These are phyloP conservation scores for Aphis gossypii DNA, from an alignment of 1,140 invertebrate species.

Conservation along the genomic window DNA sequence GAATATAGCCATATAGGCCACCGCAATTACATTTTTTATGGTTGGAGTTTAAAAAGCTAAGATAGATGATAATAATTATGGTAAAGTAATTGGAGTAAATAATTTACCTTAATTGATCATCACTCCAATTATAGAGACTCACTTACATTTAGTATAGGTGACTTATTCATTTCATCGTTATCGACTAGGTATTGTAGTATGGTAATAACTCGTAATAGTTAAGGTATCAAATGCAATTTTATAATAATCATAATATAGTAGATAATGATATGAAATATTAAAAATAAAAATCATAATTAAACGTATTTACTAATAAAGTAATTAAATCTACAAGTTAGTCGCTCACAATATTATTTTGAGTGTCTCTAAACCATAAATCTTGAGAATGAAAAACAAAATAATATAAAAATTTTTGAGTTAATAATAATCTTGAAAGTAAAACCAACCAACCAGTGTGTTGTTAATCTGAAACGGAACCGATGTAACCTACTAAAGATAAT, in stretches of 20 bases:
- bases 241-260: not conserved
- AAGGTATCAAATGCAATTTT: not conserved
- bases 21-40: not conserved
- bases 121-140: not conserved
- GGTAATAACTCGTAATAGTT: not conserved
- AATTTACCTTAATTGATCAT: not conserved
- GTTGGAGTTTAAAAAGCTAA: not conserved
- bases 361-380: constrained; percentile 28
- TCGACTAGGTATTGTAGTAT: not conserved
- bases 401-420: not conserved
- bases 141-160: not conserved
- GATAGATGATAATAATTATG: not conserved
- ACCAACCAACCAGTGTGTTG: not conserved
- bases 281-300: not conserved
- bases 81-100: not conserved
- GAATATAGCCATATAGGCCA: not conserved
- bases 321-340: not conserved
- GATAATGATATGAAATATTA: not conserved
- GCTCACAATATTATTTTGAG: not conserved
- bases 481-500: not conserved
- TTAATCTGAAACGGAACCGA: constrained; percentile 37
- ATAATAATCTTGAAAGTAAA: constrained; percentile 4
- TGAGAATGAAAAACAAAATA: not conserved
- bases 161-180: not conserved
- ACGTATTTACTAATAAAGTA: not conserved